These are phyloP conservation scores for Mastacembelus armatus DNA, from an alignment of 2,797 vertebrate genomes.

Conservation along the genomic window DNA sequence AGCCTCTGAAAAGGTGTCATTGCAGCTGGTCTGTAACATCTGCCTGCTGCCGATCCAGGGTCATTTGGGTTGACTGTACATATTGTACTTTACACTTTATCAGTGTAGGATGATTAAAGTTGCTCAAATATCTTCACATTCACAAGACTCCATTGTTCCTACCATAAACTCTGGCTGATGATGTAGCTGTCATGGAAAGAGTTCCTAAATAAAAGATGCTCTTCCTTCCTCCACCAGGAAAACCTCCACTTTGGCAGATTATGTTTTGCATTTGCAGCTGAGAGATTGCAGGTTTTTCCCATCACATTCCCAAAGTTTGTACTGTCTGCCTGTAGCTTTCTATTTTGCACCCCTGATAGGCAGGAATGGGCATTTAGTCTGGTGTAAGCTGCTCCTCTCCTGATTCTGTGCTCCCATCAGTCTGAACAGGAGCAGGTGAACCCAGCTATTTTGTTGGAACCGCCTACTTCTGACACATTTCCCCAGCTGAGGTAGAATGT, in stretches of 20 bases:
- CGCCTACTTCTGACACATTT: slow-evolving; percentile 8
- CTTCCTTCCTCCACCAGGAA: neutral
- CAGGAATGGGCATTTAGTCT: slow-evolving; percentile 8
- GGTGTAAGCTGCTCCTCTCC: neutral
- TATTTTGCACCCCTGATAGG: neutral
- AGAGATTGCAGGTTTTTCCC: neutral
- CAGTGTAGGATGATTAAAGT: neutral
- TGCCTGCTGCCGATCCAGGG: neutral
- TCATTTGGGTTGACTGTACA: neutral
- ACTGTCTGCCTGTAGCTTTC: slow-evolving; percentile 8
- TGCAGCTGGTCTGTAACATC: neutral
- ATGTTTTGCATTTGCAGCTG: slow-evolving; percentile 6
- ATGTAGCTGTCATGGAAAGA: neutral
- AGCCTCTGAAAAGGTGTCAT: too few relatives aligned
- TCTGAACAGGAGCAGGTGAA: neutral
- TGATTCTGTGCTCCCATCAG: neutral
- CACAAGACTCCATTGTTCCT: neutral
- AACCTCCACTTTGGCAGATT: neutral
- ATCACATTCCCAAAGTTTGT: slow-evolving; percentile 1
- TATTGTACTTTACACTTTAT: neutral
- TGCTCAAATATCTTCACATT: neutral
- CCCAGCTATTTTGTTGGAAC: slow-evolving; percentile 16
- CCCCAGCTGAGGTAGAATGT: neutral
- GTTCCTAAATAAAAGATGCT: neutral
- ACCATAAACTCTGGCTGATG: neutral